Percentiles rank a stretch among this genome's conserved stretches.
phyloP scores from a whole-genome alignment of 2,888 invertebrate genomes.

The Ashinkailepas kermadecensis region DNA sequence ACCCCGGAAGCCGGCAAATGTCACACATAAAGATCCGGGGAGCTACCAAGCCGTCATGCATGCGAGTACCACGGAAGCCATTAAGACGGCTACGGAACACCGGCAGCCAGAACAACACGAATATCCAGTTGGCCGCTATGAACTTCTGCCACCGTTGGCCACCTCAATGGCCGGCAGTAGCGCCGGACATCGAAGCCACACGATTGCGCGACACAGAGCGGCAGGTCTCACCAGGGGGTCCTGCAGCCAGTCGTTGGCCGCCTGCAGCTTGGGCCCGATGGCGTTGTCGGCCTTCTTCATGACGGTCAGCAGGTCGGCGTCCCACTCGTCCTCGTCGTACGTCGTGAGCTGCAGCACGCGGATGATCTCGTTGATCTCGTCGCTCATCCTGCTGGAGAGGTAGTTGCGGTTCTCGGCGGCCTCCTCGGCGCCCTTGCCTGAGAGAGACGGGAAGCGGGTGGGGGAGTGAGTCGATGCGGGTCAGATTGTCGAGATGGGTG shows the following conservation, averaged over 20 bases:
- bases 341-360: conserved; percentile 94
- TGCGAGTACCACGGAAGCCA: no score
- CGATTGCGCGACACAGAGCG: neutral
- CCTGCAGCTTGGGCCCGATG: conserved; percentile 80
- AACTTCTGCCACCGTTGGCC: no score
- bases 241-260: conserved; percentile 89
- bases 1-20: no score
- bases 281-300: conserved; percentile 88
- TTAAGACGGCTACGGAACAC: no score
- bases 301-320: conserved; percentile 90
- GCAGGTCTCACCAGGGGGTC: conserved; percentile 40
- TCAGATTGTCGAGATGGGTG: no score
- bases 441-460: neutral
- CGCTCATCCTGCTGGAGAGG: conserved; percentile 86
- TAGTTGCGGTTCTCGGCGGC: conserved; percentile 97
- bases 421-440: conserved; percentile 87
- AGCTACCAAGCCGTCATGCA: no score
- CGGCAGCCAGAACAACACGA: no score
- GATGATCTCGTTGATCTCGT: conserved; percentile 97
- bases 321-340: conserved; percentile 97
- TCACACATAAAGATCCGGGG: no score
- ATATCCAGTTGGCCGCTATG: no score
- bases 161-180: neutral
- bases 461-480: no score
- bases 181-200: neutral